Conservation (phyloP, 1,140 invertebrate species). For the Hyles euphorbiae region DNA sequence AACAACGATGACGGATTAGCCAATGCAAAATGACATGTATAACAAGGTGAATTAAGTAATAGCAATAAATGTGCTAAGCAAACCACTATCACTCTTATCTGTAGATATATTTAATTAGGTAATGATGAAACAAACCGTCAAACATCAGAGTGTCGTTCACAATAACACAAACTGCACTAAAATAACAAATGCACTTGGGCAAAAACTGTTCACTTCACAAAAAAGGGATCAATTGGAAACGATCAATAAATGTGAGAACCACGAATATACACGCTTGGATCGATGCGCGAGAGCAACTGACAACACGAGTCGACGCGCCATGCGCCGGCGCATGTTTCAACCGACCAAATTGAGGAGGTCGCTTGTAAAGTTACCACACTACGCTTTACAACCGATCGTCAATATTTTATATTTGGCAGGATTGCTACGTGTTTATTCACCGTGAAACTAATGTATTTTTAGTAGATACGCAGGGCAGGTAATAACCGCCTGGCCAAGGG, state of each 20-base stretch:
- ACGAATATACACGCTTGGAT: conserved; percentile 34
- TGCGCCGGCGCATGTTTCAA: conserved; percentile 57
- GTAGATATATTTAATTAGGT: conserved; percentile 28
- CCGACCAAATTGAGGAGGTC: conserved; percentile 35
- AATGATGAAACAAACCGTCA: conserved; percentile 23
- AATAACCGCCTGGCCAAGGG: conserved; percentile 60
- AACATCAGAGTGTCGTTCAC: too few species aligned
- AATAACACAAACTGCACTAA: conserved; percentile 4
- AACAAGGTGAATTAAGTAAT: not conserved
- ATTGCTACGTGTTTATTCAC: conserved; percentile 53
- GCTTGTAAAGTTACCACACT: not conserved
- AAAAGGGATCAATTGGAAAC: conserved; percentile 36
- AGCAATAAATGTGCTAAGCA: conserved; percentile 25
- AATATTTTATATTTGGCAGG: conserved; percentile 21
- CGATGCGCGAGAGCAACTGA: conserved; percentile 66
- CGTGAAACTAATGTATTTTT: conserved; percentile 65
- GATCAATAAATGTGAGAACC: conserved; percentile 33
- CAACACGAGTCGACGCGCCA: conserved; percentile 42
- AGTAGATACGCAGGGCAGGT: conserved; percentile 64
- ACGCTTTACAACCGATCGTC: not conserved
- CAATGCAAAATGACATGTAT: not conserved
- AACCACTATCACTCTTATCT: conserved; percentile 63
- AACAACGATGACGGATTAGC: not conserved
- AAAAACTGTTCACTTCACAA: conserved; percentile 31
- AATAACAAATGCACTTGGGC: conserved; percentile 16